Conservation (phyloP, 1,140 invertebrate species). For the Apis laboriosa region DNA sequence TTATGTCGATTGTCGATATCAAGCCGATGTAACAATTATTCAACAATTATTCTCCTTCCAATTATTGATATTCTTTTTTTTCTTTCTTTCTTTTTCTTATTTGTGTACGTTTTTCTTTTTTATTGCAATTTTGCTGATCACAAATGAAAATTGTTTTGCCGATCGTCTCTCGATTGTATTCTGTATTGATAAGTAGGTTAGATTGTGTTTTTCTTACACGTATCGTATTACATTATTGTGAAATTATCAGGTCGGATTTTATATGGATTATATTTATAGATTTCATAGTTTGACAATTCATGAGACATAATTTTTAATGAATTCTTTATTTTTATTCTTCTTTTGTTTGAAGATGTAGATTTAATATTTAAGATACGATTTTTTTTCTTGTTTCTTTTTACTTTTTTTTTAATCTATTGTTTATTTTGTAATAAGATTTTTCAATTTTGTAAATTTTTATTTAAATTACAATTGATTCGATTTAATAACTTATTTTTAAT, state of each 20-base stretch:
- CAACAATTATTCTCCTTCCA: not conserved
- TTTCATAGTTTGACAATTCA: not conserved
- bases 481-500: too few relatives aligned
- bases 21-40: conserved; percentile 30
- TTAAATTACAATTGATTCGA: too few relatives aligned
- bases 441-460: too few relatives aligned
- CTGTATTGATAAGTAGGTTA: not conserved
- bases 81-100: not conserved
- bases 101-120: not conserved
- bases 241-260: not conserved
- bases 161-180: not conserved
- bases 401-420: too few relatives aligned
- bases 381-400: too few relatives aligned
- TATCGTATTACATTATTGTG: not conserved
- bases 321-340: too few relatives aligned
- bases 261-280: not conserved
- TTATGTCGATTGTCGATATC: conserved; percentile 18
- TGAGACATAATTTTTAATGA: not conserved
- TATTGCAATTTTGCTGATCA: conserved; percentile 18
- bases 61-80: not conserved
- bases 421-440: too few relatives aligned
- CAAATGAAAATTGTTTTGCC: not conserved
- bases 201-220: conserved; percentile 7
- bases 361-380: too few relatives aligned
- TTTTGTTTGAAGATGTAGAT: too few relatives aligned